Percentiles rank a stretch among this genome's conserved stretches.
Conservation (phyloP, 1,140 invertebrate species). For the Trinorchestia longiramus region DNA sequence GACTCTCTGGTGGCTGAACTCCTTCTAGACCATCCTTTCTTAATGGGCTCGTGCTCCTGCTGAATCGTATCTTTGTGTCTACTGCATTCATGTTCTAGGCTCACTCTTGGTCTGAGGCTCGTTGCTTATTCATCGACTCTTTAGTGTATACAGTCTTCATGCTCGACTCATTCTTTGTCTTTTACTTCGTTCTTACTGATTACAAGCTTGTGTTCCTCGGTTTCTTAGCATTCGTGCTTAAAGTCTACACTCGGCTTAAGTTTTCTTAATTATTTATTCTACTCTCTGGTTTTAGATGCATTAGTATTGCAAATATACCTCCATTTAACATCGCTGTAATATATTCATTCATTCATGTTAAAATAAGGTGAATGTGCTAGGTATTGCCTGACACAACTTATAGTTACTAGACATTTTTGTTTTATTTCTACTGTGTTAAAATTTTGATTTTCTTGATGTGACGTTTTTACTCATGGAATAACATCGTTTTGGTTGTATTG, state of each 20-base stretch:
- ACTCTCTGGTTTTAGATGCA: no score
- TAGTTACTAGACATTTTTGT: no score
- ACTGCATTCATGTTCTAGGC: not conserved
- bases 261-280: not conserved
- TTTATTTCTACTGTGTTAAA: no score
- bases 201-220: not conserved
- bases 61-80: not conserved
- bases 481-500: no score
- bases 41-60: not conserved
- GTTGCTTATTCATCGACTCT: not conserved
- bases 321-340: no score
- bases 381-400: no score
- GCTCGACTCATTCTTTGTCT: not conserved
- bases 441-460: no score
- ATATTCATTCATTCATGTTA: no score
- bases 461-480: no score
- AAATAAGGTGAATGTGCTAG: no score
- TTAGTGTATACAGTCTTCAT: not conserved
- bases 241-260: not conserved
- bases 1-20: slow-evolving; percentile 21
- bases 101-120: not conserved
- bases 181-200: not conserved
- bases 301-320: no score
- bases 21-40: slow-evolving; percentile 7
- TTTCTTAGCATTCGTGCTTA: not conserved